A percentile compares a stretch with the other conserved stretches of the same genome.
phyloP scores from a whole-genome alignment of 2,797 vertebrate species.

The Alca torda region DNA sequence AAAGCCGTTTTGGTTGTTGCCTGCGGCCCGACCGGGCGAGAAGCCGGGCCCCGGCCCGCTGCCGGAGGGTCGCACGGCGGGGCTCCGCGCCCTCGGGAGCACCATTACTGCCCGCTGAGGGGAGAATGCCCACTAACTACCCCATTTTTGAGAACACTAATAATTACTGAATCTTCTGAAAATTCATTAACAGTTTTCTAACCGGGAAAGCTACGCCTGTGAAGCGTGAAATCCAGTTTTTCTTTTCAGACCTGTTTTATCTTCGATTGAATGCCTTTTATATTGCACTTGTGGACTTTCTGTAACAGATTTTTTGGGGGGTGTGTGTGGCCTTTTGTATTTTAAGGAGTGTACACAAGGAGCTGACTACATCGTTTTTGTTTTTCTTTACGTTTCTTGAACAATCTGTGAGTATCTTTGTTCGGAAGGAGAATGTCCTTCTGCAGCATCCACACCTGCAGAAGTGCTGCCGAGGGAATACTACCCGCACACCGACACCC shows the following conservation, averaged over 20 bases:
- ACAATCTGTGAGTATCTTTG: neutral
- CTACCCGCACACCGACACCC: fast-evolving
- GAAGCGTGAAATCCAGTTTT: neutral
- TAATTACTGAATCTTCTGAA: neutral
- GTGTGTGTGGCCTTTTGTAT: neutral
- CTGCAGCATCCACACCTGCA: neutral
- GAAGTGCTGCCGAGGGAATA: neutral
- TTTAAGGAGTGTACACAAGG: neutral
- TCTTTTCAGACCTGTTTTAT: neutral
- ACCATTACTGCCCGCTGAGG: neutral
- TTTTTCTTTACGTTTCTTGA: neutral
- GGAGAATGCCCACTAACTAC: neutral
- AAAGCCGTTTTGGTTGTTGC: neutral
- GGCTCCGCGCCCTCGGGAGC: neutral
- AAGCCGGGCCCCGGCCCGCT: neutral
- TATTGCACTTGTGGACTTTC: neutral
- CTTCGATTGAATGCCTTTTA: neutral
- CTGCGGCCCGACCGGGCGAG: neutral
- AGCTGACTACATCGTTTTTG: neutral
- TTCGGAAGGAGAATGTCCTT: neutral
- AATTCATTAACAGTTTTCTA: neutral
- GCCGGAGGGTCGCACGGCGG: neutral
- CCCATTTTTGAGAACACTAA: neutral
- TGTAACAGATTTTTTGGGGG: neutral
- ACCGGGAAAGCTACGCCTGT: fast-evolving